phyloP scores from a whole-genome alignment of 1,140 invertebrate genomes.

The Atta texana region DNA sequence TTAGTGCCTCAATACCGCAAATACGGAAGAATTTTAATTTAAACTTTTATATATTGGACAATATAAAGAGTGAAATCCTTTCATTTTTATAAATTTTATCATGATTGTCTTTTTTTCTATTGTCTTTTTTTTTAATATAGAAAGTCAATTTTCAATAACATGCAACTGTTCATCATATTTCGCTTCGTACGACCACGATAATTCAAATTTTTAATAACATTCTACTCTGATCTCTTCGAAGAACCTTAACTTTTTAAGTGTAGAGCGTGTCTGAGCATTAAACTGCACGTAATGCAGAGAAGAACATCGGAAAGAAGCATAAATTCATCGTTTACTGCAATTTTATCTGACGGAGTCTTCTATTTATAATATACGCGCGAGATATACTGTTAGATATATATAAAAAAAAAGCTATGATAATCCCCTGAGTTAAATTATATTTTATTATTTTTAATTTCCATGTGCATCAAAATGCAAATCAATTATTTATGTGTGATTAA shows the following conservation, averaged over 20 bases:
- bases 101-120: background rate
- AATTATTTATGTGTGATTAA: too few species aligned
- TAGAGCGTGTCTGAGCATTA: conserved; percentile 1
- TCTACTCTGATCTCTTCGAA: background rate
- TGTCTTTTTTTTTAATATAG: background rate
- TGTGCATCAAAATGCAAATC: too few species aligned
- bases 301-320: background rate
- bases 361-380: background rate
- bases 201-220: conserved; percentile 56
- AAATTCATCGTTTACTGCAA: conserved; percentile 13
- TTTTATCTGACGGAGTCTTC: background rate
- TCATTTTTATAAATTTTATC: conserved; percentile 41
- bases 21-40: conserved; percentile 46
- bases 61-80: background rate
- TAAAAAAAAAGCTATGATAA: too few species aligned
- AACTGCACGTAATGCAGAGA: background rate
- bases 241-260: conserved; percentile 27
- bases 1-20: background rate
- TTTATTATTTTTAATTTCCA: too few species aligned
- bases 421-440: too few species aligned
- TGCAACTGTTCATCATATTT: conserved; percentile 19
- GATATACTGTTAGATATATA: too few species aligned
- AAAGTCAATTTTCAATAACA: conserved; percentile 51
- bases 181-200: background rate
- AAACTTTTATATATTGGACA: conserved; percentile 42